Evolutionary conservation across 2,113 vertebrate genomes (phyloP), one percentile per base, ranked within the genome.

Genomic region (Mustela lutreola): DNA sequence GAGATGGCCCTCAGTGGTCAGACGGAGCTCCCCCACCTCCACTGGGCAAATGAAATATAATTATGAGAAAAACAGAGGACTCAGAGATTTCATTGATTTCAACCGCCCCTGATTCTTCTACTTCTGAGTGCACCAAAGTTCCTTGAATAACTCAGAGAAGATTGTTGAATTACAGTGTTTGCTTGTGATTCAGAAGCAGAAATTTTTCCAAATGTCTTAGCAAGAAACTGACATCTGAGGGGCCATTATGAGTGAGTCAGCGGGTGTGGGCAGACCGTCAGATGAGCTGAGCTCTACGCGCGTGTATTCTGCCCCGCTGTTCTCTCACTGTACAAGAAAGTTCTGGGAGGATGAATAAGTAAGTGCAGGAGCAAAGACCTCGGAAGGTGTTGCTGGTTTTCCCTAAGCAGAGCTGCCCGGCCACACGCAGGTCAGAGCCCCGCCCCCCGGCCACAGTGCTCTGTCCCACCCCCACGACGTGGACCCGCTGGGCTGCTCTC

Each of bases 141-240:
- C 79, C 91, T 60, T 89, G 93, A 95, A 60, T 60, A 92, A 93
- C 89, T 97, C 67, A n/a, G 36, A 58, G 95, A 85, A 96, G 96
- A 90, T 39, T 84, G 89, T 76, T 76, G 95, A 96, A 88, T 96
- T 96, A 71, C 0, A 94, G 80, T 90, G 92, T 97, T 90, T 91
- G 82, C 92, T 76, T 90, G 89, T 93, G 90, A 96, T 65, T 96
- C 89, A 93, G 78, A 91, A 48, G 83, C 82, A 92, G 71, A 94
- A 92, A 73, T 31, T 71, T 87, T 94, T 83, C 86, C 89, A 95
- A 96, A 93, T 92, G 93, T 91, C 97, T 97, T 93, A 62, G 76
- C 93, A 76, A 89, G 94, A 91, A 96, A 95, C 85, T 89, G 97
- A 95, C 95, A 89, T 79, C 60, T 7, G 83, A 97, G 91, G 93